Evolutionary conservation across 2,888 invertebrate species (phyloP).

Genomic region (Mythimna albipuncta): DNA sequence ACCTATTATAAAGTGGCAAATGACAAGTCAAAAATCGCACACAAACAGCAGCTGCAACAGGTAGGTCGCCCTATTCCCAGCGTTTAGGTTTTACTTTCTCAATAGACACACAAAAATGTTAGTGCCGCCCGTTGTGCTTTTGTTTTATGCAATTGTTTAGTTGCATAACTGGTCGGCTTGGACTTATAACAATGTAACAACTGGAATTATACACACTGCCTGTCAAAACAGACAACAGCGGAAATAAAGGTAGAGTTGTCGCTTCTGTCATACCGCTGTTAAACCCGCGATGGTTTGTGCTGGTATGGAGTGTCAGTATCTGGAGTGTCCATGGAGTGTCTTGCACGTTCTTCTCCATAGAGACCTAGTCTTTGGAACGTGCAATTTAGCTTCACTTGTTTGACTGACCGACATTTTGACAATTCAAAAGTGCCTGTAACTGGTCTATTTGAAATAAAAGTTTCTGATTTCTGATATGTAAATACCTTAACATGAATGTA

Average conservation of each 20-base stretch:
- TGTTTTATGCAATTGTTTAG: slow-evolving; percentile 76
- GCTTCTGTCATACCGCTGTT: no score
- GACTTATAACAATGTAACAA: slow-evolving; percentile 68
- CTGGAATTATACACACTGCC: slow-evolving; percentile 50
- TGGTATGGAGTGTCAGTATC: no score
- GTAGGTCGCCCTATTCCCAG: slow-evolving; percentile 15
- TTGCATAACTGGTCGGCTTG: slow-evolving; percentile 73
- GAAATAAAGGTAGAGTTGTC: not conserved
- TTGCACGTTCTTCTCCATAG: no score
- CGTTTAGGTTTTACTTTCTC: slow-evolving; percentile 53
- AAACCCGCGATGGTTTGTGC: no score
- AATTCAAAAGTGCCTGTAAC: no score
- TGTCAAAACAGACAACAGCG: not conserved
- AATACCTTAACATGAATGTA: no score
- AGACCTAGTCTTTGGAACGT: no score
- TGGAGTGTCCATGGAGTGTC: no score
- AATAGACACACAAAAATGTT: slow-evolving; percentile 52
- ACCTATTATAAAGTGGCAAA: not conserved
- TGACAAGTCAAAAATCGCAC: not conserved
- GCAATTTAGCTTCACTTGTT: no score
- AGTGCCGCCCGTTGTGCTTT: slow-evolving; percentile 53
- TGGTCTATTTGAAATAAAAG: no score
- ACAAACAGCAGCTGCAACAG: not conserved
- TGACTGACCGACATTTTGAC: no score
- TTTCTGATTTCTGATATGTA: no score